Evolutionary conservation across 2,888 invertebrate genomes (phyloP).

Genomic region (Agriopis marginaria): DNA sequence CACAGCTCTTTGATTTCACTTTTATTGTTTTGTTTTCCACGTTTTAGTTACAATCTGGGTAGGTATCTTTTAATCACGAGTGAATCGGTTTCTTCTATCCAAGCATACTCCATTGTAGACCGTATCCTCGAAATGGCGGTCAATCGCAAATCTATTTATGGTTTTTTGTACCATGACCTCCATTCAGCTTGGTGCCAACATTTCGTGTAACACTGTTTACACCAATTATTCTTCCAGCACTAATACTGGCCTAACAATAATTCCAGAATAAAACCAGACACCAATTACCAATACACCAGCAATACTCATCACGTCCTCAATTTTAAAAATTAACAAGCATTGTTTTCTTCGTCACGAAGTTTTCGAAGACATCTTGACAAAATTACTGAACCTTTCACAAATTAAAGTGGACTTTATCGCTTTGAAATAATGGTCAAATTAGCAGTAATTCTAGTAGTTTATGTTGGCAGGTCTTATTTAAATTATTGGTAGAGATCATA

Average conservation of each 20-base stretch:
- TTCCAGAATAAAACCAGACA: neutral
- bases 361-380: conserved; percentile 29
- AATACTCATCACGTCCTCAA: conserved; percentile 27
- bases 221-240: neutral
- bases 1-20: too few species aligned
- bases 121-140: too few species aligned
- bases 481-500: conserved; percentile 66
- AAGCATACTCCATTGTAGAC: too few species aligned
- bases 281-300: conserved; percentile 37
- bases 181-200: too few species aligned
- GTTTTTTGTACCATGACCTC: too few species aligned
- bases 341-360: conserved; percentile 41
- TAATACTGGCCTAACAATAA: neutral
- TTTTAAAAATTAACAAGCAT: conserved; percentile 27
- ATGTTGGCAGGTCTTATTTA: conserved; percentile 61
- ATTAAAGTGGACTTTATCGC: conserved; percentile 19
- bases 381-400: conserved; percentile 16
- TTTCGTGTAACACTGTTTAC: too few species aligned
- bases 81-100: too few species aligned
- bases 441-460: neutral
- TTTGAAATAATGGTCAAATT: conserved; percentile 22
- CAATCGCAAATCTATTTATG: too few species aligned
- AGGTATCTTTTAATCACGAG: too few species aligned
- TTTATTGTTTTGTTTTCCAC: too few species aligned
- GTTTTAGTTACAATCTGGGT: too few species aligned